These are phyloP conservation scores for Otolemur crassicaudatus DNA, from an alignment of 2,797 vertebrate genomes.

Conservation along the genomic window DNA sequence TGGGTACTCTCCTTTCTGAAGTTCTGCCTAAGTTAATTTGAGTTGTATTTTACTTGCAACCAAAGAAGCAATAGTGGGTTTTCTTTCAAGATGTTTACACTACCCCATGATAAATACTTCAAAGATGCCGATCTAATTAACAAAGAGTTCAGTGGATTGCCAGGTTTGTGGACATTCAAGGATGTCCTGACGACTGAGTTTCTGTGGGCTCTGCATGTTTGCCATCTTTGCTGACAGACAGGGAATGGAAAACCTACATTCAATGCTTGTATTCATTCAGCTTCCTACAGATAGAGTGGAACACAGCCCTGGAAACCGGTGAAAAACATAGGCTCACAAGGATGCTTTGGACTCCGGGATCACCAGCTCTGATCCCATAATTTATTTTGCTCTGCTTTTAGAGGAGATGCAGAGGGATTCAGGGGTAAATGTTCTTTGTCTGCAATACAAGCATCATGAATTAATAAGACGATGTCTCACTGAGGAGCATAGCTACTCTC, in stretches of 20 bases:
- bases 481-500: neutral
- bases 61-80: neutral
- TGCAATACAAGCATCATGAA: neutral
- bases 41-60: neutral
- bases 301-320: neutral
- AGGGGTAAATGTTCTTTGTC: neutral
- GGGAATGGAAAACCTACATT: neutral
- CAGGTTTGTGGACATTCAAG: neutral
- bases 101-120: neutral
- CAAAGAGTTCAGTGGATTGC: neutral
- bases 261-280: neutral
- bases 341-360: neutral
- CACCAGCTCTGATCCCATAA: neutral
- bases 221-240: neutral
- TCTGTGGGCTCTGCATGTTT: neutral
- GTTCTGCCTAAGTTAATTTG: neutral
- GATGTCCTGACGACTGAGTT: neutral
- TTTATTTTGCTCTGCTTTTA: neutral
- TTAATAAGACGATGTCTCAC: neutral
- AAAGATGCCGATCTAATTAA: neutral
- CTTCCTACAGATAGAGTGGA: neutral
- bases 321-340: neutral
- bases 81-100: neutral
- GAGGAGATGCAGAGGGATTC: neutral
- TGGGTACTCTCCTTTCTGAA: neutral